Conservation (phyloP, 2,797 vertebrate genomes). For the Rhynchotus rufescens region DNA sequence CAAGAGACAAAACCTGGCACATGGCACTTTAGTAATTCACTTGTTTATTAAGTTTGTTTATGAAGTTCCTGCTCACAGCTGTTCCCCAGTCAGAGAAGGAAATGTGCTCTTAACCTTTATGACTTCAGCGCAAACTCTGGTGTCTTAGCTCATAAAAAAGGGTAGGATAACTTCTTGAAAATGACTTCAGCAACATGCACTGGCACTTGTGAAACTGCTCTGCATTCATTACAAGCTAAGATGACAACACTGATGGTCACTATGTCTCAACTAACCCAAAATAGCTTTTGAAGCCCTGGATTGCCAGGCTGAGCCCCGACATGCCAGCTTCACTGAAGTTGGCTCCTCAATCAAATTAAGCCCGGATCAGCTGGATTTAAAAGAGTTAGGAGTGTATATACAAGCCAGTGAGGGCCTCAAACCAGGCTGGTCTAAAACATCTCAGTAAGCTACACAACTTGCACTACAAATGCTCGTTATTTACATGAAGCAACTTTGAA, state of each 20-base stretch:
- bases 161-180: neutral
- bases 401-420: neutral
- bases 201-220: neutral
- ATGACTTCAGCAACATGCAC: neutral
- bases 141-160: neutral
- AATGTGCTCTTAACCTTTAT: fast-evolving
- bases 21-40: neutral
- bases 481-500: neutral
- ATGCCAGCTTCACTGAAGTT: neutral
- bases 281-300: neutral
- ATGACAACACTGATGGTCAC: neutral
- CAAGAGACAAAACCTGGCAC: neutral
- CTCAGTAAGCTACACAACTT: neutral
- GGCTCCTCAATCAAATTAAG: neutral
- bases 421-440: neutral
- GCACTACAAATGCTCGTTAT: neutral
- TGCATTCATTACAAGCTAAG: neutral
- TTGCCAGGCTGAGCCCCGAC: neutral
- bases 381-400: neutral
- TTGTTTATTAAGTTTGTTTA: neutral
- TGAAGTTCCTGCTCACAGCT: neutral
- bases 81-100: neutral
- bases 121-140: neutral
- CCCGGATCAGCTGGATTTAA: neutral
- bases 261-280: neutral